Conservation (phyloP, 2,797 vertebrate species). For the Anabas testudineus region DNA sequence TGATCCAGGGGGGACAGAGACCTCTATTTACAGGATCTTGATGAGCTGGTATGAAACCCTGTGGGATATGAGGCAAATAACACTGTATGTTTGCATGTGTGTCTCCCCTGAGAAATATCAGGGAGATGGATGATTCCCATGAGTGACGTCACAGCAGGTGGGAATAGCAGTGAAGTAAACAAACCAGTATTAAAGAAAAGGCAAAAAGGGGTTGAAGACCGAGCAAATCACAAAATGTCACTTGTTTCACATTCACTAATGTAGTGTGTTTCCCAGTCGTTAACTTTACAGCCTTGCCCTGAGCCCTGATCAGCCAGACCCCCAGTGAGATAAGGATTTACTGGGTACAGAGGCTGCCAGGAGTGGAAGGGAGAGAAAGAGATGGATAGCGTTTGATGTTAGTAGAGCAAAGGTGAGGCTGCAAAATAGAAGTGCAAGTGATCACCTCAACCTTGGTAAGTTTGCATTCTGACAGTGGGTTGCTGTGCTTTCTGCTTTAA, state of each 20-base stretch:
- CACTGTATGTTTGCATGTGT: slow-evolving; percentile 39
- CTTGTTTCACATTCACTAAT: slow-evolving; percentile 47
- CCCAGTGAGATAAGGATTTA: slow-evolving; percentile 68
- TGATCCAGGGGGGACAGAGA: slow-evolving; percentile 45
- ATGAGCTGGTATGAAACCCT: slow-evolving; percentile 49
- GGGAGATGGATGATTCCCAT: slow-evolving; percentile 56
- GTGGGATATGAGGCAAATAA: slow-evolving; percentile 54
- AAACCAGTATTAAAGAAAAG: slow-evolving; percentile 39
- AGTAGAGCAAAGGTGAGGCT: slow-evolving; percentile 66
- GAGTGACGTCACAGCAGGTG: slow-evolving; percentile 49
- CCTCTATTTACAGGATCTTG: slow-evolving; percentile 60
- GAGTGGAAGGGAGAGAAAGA: slow-evolving; percentile 36
- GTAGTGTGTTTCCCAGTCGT: slow-evolving; percentile 41
- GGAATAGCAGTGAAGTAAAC: slow-evolving; percentile 65
- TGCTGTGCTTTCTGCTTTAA: slow-evolving; percentile 25
- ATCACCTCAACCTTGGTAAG: slow-evolving; percentile 17
- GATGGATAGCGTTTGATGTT: slow-evolving; percentile 54
- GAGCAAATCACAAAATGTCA: slow-evolving; percentile 37
- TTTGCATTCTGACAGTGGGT: slow-evolving; percentile 19
- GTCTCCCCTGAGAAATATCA: slow-evolving; percentile 53
- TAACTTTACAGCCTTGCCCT: slow-evolving; percentile 52
- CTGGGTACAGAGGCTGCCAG: slow-evolving; percentile 33
- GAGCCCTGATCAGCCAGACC: slow-evolving; percentile 52
- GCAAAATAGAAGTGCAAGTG: slow-evolving; percentile 43
- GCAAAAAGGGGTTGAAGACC: slow-evolving; percentile 18